Percentiles rank a stretch among this genome's conserved stretches.
These are phyloP conservation scores for Zhuqinia jingwanae DNA, from an alignment of 2,888 invertebrate genomes.

Conservation along the genomic window DNA sequence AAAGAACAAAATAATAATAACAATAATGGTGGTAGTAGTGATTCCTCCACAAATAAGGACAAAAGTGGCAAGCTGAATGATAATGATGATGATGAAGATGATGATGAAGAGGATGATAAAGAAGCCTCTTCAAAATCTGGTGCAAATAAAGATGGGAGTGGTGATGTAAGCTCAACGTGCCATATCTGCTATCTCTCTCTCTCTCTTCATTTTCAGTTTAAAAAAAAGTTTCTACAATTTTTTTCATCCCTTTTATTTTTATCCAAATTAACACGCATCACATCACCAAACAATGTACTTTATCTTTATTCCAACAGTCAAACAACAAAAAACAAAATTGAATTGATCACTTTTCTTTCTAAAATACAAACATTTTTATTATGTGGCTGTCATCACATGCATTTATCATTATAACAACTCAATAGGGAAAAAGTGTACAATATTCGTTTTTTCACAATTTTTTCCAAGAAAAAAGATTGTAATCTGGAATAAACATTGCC, in stretches of 20 bases:
- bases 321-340: not conserved
- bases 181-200: constrained; percentile 30
- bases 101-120: constrained; percentile 63
- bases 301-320: not conserved
- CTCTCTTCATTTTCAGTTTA: constrained; percentile 9
- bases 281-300: constrained; percentile 21
- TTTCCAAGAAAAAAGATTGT: constrained; percentile 49
- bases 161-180: constrained; percentile 66
- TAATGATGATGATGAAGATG: constrained; percentile 32
- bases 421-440: not conserved
- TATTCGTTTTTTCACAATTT: not conserved
- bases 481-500: constrained; percentile 23
- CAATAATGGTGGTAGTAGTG: constrained; percentile 35
- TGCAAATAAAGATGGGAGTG: constrained; percentile 66
- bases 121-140: constrained; percentile 63
- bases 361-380: constrained; percentile 38
- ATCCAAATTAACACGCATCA: constrained; percentile 52
- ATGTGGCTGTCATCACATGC: constrained; percentile 52
- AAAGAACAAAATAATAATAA: constrained; percentile 70
- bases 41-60: constrained; percentile 33
- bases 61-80: constrained; percentile 50
- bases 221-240: not conserved
- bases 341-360: too few species aligned
- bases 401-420: constrained; percentile 49
- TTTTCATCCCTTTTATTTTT: constrained; percentile 4